These are phyloP conservation scores for Elephas maximus DNA, from an alignment of 2,113 vertebrate species.

Conservation along the genomic window DNA sequence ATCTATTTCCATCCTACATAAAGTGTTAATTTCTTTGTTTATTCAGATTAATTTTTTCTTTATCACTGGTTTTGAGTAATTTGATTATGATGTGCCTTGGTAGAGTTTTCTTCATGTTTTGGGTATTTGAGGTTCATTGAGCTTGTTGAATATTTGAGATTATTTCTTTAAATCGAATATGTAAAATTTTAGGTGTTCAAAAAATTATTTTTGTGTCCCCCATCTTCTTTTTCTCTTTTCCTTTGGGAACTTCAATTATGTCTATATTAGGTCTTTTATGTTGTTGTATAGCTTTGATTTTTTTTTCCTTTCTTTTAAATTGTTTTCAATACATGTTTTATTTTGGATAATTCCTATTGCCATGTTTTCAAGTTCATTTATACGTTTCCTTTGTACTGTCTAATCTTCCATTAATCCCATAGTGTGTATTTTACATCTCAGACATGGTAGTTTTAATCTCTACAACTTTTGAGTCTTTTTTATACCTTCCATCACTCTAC, in stretches of 20 bases:
- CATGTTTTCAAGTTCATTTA: not conserved
- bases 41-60: too few species aligned
- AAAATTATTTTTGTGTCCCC: not conserved
- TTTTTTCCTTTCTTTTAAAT: not conserved
- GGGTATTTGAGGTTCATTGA: not conserved
- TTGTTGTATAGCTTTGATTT: not conserved
- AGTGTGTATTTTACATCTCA: not conserved
- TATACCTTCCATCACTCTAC: not conserved
- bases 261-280: not conserved
- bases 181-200: not conserved
- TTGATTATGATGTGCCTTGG: not conserved
- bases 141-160: not conserved
- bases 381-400: not conserved
- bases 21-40: not conserved
- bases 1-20: not conserved
- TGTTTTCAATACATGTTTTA: not conserved
- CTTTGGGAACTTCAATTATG: not conserved
- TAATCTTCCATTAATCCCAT: not conserved
- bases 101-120: not conserved
- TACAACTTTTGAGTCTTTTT: not conserved
- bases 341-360: not conserved
- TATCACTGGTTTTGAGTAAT: not conserved
- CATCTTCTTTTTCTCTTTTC: not conserved
- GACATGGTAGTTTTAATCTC: not conserved
- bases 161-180: not conserved